Base-by-base conservation (phyloP, 2,113 vertebrate species). In the Orthonyx spaldingii region DNA sequence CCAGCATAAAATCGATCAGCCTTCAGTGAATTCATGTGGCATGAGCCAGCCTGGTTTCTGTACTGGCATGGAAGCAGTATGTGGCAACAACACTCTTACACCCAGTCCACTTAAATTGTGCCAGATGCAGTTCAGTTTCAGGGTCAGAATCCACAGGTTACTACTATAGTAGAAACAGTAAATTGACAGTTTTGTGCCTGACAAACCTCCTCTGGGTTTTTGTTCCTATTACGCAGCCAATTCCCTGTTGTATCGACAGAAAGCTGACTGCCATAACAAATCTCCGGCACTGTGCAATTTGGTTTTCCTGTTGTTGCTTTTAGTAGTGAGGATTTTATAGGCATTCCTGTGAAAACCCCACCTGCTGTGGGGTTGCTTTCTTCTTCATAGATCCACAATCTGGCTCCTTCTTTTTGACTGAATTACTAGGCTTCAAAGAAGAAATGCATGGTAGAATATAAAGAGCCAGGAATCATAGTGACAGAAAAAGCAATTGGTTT, bases 391-490 rank as follows among this genome's bases (percentile, higher is more conserved):
- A 77, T 77, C 42, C 71, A 92, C 84, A 95, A 11, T 95, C 68
- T 93, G 59, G 22, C 27, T 93, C 24, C 72, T 66, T 91, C 66
- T 74, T 83, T 92, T 91, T 76, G 21, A 61, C 61, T 85, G 85
- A 89, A 93, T 91, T 93, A 90, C 60, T 44, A 68, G 57, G 52
- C 78, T 94, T 95, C 91, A 94, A 95, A 97, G 93, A 96, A 87
- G 70, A 95, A 96, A 81, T 68, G 53, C 57, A 42, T 70, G 78
- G 85, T 44, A 81, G 49, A 85, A 5, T 59, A 63, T 47, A 60
- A 89, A 68, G 17, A 93, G 12, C 8, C 64, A 94, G 68, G 68
- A 96, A 86, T 92, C 69, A 86, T 20, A 92, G 68, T 1, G 39
- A 90, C 85, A 90, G 91, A 87, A 75, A 86, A 90, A 84, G 71